Conservation (phyloP, 2,797 vertebrate genomes). For the Peromyscus attwateri region DNA sequence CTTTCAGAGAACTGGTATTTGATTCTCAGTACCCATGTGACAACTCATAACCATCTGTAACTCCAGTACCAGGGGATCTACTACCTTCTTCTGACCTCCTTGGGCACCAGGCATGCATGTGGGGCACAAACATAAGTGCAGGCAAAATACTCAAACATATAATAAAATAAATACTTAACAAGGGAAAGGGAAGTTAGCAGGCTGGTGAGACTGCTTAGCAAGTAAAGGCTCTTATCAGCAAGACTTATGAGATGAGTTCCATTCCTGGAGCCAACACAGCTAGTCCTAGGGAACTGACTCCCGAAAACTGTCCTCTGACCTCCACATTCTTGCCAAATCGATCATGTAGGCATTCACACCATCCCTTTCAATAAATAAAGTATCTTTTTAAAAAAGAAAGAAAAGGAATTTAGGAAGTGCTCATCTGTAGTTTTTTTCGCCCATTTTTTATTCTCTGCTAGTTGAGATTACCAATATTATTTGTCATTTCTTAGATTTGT, state of each 20-base stretch:
- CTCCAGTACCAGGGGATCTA: not conserved
- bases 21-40: not conserved
- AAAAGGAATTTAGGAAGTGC: not conserved
- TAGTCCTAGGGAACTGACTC: not conserved
- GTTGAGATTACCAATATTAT: not conserved
- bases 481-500: not conserved
- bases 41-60: not conserved
- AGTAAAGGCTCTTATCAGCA: too few relatives aligned
- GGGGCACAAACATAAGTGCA: not conserved
- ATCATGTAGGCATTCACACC: too few relatives aligned
- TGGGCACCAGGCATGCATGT: not conserved
- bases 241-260: not conserved
- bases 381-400: not conserved
- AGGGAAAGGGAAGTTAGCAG: too few relatives aligned
- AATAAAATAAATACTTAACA: too few relatives aligned
- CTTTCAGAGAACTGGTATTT: not conserved
- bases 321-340: not conserved
- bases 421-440: not conserved
- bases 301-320: not conserved
- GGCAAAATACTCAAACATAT: not conserved
- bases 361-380: not conserved
- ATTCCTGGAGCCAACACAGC: not conserved
- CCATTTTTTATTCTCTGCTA: not conserved
- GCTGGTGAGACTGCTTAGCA: too few relatives aligned
- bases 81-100: not conserved